Evolutionary conservation across 2,797 vertebrate genomes (phyloP).

Genomic region (Paedocypris micromegethes): DNA sequence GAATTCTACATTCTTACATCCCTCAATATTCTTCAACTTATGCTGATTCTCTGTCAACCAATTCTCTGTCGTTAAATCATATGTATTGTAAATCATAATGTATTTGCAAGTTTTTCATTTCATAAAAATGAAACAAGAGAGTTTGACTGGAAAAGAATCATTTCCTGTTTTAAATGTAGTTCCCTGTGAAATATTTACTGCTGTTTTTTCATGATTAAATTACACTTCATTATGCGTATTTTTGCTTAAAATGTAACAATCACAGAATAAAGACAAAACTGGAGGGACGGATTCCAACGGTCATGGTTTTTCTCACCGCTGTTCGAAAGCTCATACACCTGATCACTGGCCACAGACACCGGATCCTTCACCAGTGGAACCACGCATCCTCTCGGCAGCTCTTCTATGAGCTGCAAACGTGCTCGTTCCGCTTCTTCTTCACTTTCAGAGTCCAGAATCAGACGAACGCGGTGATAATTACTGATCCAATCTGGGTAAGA

Average conservation of each 20-base stretch:
- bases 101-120: no score
- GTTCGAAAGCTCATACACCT: conserved; percentile 79
- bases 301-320: conserved; percentile 65
- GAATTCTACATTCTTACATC: no score
- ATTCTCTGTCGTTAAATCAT: no score
- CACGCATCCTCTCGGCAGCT: conserved; percentile 70
- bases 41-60: no score
- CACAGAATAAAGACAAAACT: no score
- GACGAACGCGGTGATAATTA: conserved; percentile 87
- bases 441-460: conserved; percentile 83
- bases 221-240: not conserved
- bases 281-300: no score
- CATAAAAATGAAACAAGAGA: no score
- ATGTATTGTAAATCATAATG: no score
- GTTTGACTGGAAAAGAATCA: no score
- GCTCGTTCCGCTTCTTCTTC: conserved; percentile 73
- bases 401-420: conserved; percentile 65
- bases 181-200: conserved; percentile 7
- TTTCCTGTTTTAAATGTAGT: no score
- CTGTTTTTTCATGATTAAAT: not conserved
- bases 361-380: conserved; percentile 74
- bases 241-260: no score
- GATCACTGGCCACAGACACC: conserved; percentile 64
- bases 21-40: no score
- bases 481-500: conserved; percentile 92